Conservation (phyloP, 2,888 invertebrate species). For the Eugnorisma glareosa region DNA sequence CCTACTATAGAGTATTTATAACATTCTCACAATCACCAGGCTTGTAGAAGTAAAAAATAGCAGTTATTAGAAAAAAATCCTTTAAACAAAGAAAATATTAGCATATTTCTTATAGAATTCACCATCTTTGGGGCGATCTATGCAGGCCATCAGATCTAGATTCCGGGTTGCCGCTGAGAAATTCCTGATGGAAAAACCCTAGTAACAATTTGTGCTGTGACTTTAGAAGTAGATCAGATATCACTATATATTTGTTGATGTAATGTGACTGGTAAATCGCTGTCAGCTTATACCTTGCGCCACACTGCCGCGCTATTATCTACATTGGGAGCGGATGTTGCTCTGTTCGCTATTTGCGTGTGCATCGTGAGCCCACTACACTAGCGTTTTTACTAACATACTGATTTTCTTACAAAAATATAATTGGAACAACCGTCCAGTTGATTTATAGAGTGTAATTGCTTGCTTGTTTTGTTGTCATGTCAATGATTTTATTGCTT, state of each 20-base stretch:
- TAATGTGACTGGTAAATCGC: conserved; percentile 10
- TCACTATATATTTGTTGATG: background rate
- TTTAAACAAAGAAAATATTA: background rate
- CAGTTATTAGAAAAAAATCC: background rate
- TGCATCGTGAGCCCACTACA: conserved; percentile 69
- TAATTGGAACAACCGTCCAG: conserved; percentile 19
- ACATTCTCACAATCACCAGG: background rate
- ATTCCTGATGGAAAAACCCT: background rate
- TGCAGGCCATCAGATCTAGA: background rate
- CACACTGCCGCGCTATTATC: conserved; percentile 38
- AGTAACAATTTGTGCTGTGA: background rate
- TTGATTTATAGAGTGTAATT: conserved; percentile 43
- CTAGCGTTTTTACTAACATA: conserved; percentile 26
- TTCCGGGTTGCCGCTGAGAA: background rate
- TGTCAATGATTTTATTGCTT: conserved; percentile 7
- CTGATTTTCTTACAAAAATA: background rate
- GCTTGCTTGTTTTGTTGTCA: conserved; percentile 1
- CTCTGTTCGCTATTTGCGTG: conserved; percentile 66
- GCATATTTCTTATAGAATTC: background rate
- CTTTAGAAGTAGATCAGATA: background rate
- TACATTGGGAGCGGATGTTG: conserved; percentile 53
- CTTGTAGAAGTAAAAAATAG: background rate
- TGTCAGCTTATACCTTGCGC: conserved; percentile 33
- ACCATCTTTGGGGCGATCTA: background rate
- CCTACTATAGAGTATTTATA: background rate